Percentiles rank a stretch among this genome's conserved stretches.
Evolutionary conservation across 2,113 vertebrate genomes (phyloP).

Genomic region (Mirza zaza): DNA sequence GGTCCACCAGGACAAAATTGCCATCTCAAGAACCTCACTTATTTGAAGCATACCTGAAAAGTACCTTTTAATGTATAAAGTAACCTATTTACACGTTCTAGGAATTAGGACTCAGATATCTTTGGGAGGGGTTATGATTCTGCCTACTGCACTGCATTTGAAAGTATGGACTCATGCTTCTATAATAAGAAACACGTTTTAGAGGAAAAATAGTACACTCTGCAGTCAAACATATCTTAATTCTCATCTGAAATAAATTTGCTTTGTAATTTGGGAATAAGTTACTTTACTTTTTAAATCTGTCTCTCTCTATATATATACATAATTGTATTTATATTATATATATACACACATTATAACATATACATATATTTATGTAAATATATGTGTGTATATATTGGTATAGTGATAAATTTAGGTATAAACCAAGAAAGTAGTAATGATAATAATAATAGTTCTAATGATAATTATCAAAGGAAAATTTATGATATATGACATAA

Average conservation of each 20-base stretch:
- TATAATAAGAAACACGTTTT: neutral
- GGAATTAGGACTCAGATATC: neutral
- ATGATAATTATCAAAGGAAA: neutral
- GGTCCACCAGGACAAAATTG: neutral
- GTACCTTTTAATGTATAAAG: neutral
- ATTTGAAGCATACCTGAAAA: neutral
- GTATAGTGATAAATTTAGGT: neutral
- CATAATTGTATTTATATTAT: neutral
- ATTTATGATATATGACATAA: neutral
- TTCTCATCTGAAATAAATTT: neutral
- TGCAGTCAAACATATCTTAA: neutral
- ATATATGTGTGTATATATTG: neutral
- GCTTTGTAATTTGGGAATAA: neutral
- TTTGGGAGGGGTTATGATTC: neutral
- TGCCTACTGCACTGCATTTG: neutral
- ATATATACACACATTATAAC: neutral
- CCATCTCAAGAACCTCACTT: neutral
- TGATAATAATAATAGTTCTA: neutral
- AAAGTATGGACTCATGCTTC: neutral
- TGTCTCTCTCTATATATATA: neutral
- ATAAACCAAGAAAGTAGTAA: neutral
- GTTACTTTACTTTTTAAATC: neutral
- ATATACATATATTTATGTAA: neutral
- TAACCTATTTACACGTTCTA: neutral
- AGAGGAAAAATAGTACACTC: neutral